Conservation (phyloP, 2,797 vertebrate species). For the Tympanoctomys barrerae region DNA sequence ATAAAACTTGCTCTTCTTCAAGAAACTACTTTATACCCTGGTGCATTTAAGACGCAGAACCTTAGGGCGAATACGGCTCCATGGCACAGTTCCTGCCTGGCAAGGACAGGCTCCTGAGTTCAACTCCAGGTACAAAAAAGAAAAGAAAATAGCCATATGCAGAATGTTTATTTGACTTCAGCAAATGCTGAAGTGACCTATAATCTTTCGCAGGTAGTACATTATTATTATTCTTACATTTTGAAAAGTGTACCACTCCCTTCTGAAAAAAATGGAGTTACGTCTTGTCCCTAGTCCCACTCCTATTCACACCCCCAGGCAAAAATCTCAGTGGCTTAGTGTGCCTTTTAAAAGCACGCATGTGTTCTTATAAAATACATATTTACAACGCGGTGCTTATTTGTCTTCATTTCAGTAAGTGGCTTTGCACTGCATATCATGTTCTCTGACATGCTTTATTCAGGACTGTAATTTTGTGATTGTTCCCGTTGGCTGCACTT, state of each 20-base stretch:
- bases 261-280: not conserved
- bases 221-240: not conserved
- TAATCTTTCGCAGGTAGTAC: not conserved
- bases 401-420: not conserved
- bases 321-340: not conserved
- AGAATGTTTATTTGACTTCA: not conserved
- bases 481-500: too few relatives aligned
- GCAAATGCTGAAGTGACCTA: not conserved
- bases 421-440: not conserved
- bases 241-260: not conserved
- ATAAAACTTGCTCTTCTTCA: not conserved
- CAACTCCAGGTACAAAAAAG: too few relatives aligned
- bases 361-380: not conserved
- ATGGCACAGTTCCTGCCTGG: too few relatives aligned
- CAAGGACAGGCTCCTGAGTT: too few relatives aligned
- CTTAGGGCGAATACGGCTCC: not conserved
- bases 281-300: not conserved
- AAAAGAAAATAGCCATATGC: not conserved
- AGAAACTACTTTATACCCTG: not conserved
- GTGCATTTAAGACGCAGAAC: not conserved
- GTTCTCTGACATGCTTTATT: not conserved
- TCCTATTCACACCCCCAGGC: not conserved
- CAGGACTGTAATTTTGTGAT: not conserved
- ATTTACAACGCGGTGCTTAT: not conserved
- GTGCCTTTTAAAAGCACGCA: not conserved